Percentiles rank a stretch among this genome's conserved stretches.
These are phyloP conservation scores for Pyrrhia umbra DNA, from an alignment of 2,888 invertebrate species.

Conservation along the genomic window DNA sequence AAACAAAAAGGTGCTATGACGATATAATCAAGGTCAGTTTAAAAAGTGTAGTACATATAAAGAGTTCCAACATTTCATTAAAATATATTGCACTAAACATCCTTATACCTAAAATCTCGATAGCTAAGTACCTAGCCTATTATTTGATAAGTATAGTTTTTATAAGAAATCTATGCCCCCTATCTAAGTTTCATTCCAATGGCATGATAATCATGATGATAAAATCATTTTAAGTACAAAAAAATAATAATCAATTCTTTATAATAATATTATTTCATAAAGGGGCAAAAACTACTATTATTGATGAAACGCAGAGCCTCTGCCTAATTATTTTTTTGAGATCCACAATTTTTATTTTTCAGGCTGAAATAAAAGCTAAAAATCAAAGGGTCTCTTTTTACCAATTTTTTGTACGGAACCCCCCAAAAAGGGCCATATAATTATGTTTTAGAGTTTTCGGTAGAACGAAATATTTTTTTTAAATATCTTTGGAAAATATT, in stretches of 20 bases:
- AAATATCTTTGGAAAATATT: no score
- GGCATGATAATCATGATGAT: slow-evolving; percentile 59
- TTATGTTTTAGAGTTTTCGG: no score
- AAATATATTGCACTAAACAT: slow-evolving; percentile 63
- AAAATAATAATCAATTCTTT: slow-evolving; percentile 19
- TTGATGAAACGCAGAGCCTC: slow-evolving; percentile 7
- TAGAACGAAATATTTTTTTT: no score
- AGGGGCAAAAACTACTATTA: slow-evolving; percentile 30
- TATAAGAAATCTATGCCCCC: slow-evolving; percentile 72
- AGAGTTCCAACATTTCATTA: neutral
- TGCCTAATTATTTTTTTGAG: neutral
- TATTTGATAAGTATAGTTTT: slow-evolving; percentile 25
- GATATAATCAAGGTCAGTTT: neutral
- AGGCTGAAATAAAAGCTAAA: neutral
- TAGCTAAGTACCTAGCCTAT: slow-evolving; percentile 52
- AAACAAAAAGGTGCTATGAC: slow-evolving; percentile 9
- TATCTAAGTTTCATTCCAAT: slow-evolving; percentile 58
- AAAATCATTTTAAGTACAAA: slow-evolving; percentile 50
- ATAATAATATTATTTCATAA: no score
- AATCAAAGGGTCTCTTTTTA: no score
- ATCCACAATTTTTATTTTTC: neutral
- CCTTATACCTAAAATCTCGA: slow-evolving; percentile 33
- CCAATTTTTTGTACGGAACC: no score
- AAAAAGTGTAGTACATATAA: neutral
- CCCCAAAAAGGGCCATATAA: no score